Evolutionary conservation across 2,888 invertebrate genomes (phyloP), one percentile per base, ranked within the genome.

Genomic region (Leistus spinibarbis): DNA sequence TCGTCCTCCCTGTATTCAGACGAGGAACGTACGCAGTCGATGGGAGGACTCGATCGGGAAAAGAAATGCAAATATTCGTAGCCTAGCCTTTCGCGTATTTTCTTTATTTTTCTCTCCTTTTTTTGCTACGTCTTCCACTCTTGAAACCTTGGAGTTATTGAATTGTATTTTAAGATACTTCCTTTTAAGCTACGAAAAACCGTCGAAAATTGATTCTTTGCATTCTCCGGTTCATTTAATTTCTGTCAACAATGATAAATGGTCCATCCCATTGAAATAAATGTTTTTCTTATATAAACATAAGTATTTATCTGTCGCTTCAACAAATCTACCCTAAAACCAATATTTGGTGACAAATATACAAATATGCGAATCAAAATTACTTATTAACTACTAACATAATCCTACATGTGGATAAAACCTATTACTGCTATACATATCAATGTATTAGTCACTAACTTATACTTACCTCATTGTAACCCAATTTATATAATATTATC

Each of bases 61-160:
- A 64, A 64, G 64, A 64, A 64, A 64, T 64, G 64, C 64, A 64
- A 64, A 64, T 64, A 24, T 22, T 17, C 23, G 10, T 40, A 13
- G 40, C 40, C 10, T 40, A 40, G 40, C 40, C 40, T 40, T 40
- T 40, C 40, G 40, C 4, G 40, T 40, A 40, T 40, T 40, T 40
- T 5, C 40, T 13, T 40, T 40, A 40, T 40, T 40, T 40, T 24
- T 24, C 24, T 24, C 24, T 24, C n/a, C n/a, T n/a, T n/a, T 24
- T 24, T 40, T 40, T 40, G 13, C 40, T 40, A 40, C 40, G 40
- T 40, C 40, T 40, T 40, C 40, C 7, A 40, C 40, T 40, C 40
- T 40, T 40, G 7, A 40, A 40, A 40, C 40, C 40, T 40, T 40
- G 1, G 13, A 40, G 40, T 40, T 40, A 40, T 40, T 40, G 40